Evolutionary conservation across 1,140 invertebrate genomes (phyloP).

Genomic region (Helicoverpa armigera): DNA sequence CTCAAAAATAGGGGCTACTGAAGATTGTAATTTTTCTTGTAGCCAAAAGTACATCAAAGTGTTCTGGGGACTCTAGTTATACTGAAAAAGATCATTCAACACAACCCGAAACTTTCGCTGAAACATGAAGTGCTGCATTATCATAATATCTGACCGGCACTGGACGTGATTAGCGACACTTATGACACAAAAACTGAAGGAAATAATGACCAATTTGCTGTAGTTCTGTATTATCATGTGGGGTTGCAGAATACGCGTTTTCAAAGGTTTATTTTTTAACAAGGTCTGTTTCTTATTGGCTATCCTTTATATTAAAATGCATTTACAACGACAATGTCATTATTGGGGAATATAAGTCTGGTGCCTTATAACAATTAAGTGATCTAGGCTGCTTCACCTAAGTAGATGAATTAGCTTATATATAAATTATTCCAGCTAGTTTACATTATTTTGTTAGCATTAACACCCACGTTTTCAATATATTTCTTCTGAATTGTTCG

Average conservation of each 20-base stretch:
- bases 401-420: no score
- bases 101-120: not conserved
- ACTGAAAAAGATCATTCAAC: not conserved
- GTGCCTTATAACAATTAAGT: not conserved
- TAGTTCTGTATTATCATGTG: not conserved
- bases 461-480: no score
- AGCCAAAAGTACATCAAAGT: no score
- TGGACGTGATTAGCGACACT: slow-evolving; percentile 2
- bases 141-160: not conserved
- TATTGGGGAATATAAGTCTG: no score
- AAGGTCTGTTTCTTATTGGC: no score
- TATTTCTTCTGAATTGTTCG: not conserved
- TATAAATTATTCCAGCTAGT: no score
- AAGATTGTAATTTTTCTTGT: no score
- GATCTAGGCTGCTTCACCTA: no score
- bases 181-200: slow-evolving; percentile 2
- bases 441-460: no score
- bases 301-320: no score
- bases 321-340: no score
- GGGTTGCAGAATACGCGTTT: slow-evolving; percentile 6
- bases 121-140: not conserved
- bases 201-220: not conserved
- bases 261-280: not conserved
- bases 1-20: no score
- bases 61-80: not conserved